Conservation (phyloP, 2,888 invertebrate genomes). For the Actias luna region DNA sequence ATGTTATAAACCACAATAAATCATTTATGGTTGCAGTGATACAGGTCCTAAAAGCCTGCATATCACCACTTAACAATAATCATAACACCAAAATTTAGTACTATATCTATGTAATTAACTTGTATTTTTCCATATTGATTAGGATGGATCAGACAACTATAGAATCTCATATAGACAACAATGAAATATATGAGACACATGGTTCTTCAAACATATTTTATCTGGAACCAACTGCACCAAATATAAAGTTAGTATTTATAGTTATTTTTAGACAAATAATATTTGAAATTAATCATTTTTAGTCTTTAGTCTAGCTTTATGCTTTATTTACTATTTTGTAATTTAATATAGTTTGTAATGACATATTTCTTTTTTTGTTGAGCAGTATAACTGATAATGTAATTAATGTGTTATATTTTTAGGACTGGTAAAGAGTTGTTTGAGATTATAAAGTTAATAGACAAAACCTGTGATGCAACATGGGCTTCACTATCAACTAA, state of each 20-base stretch:
- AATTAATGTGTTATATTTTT: not conserved
- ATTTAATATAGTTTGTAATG: not conserved
- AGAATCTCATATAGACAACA: not conserved
- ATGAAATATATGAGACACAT: not conserved
- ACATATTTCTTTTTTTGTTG: not conserved
- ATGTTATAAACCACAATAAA: too few relatives aligned
- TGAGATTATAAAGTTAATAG: not conserved
- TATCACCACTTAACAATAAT: too few relatives aligned
- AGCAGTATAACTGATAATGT: not conserved
- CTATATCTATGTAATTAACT: not conserved
- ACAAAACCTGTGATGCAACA: conserved; percentile 23
- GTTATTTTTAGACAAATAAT: not conserved
- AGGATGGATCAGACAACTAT: not conserved
- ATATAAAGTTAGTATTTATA: conserved; percentile 36
- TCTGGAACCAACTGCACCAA: conserved; percentile 39
- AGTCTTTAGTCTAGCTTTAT: not conserved
- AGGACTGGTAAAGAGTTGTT: conserved; percentile 3
- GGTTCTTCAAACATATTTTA: conserved; percentile 11
- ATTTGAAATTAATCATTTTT: not conserved
- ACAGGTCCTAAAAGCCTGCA: too few relatives aligned
- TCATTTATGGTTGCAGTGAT: too few relatives aligned
- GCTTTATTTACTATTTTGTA: not conserved
- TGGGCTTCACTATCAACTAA: conserved; percentile 43
- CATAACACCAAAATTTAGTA: too few relatives aligned
- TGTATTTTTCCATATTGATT: not conserved